These are phyloP conservation scores for Calliopsis andreniformis DNA, from an alignment of 1,140 invertebrate species.

Conservation along the genomic window DNA sequence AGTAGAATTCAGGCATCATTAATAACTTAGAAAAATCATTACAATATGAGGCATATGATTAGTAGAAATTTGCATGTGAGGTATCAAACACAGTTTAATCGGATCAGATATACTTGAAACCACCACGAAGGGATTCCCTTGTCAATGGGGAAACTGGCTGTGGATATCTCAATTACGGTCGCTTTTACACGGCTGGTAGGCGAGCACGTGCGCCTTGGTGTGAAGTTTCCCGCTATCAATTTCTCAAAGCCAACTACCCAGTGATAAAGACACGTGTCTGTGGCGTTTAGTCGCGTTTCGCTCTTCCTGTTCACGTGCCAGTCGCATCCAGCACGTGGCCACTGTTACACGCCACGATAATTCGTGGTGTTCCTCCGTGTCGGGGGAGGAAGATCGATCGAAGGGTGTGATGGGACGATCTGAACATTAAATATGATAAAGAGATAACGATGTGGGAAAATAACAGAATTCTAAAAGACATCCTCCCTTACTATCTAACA, in stretches of 20 bases:
- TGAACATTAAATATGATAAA: slow-evolving; percentile 20
- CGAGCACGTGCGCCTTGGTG: slow-evolving; percentile 54
- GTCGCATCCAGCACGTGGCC: slow-evolving; percentile 47
- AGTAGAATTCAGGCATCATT: too few relatives aligned
- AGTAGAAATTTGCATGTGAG: neutral
- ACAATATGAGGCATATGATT: neutral
- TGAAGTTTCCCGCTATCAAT: slow-evolving; percentile 58
- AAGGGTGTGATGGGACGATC: neutral
- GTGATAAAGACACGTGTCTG: slow-evolving; percentile 58
- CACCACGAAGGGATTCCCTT: slow-evolving; percentile 45
- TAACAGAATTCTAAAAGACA: too few relatives aligned
- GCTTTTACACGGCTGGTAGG: slow-evolving; percentile 48
- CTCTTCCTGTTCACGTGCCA: slow-evolving; percentile 33
- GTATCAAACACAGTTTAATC: neutral
- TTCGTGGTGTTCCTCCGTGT: slow-evolving; percentile 35
- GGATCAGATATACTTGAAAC: neutral
- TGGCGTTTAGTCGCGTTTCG: slow-evolving; percentile 32
- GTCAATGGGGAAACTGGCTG: slow-evolving; percentile 47
- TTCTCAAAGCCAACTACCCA: slow-evolving; percentile 42
- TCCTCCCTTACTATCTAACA: too few relatives aligned
- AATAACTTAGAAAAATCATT: too few relatives aligned
- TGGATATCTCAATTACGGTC: slow-evolving; percentile 75
- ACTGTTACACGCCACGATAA: slow-evolving; percentile 35
- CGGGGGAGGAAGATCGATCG: slow-evolving; percentile 27
- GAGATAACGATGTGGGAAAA: neutral